Conservation (phyloP, 2,888 invertebrate genomes). For the Archips xylosteana region DNA sequence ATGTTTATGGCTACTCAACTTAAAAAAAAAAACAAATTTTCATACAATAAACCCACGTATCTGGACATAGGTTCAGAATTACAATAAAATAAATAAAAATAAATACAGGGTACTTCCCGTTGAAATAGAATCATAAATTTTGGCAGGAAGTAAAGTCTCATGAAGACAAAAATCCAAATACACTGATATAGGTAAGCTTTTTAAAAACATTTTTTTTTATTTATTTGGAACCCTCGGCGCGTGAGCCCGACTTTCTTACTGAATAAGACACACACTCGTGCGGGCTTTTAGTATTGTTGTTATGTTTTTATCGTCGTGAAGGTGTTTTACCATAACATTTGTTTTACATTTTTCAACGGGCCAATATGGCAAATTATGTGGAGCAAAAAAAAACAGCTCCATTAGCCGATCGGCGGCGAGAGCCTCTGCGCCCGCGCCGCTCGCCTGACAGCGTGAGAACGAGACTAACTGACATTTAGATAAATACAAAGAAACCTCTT, state of each 20-base stretch:
- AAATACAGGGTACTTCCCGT: no score
- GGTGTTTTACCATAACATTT: not conserved
- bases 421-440: conserved; percentile 9
- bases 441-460: conserved; percentile 54
- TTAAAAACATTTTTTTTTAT: no score
- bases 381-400: not conserved
- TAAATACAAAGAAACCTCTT: conserved; percentile 47
- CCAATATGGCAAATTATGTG: conserved; percentile 5
- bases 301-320: not conserved
- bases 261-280: not conserved
- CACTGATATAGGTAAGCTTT: no score
- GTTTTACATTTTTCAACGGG: not conserved
- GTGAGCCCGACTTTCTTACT: not conserved
- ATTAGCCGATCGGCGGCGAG: not conserved
- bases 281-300: not conserved
- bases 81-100: no score
- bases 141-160: no score
- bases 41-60: no score
- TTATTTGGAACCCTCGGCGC: no score
- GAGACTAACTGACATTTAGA: conserved; percentile 52
- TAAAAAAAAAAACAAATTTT: no score
- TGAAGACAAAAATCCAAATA: no score
- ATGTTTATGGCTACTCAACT: no score
- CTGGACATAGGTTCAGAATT: no score
- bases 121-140: no score